Conservation (phyloP, 1,140 invertebrate species). For the Drosophila melanica region DNA sequence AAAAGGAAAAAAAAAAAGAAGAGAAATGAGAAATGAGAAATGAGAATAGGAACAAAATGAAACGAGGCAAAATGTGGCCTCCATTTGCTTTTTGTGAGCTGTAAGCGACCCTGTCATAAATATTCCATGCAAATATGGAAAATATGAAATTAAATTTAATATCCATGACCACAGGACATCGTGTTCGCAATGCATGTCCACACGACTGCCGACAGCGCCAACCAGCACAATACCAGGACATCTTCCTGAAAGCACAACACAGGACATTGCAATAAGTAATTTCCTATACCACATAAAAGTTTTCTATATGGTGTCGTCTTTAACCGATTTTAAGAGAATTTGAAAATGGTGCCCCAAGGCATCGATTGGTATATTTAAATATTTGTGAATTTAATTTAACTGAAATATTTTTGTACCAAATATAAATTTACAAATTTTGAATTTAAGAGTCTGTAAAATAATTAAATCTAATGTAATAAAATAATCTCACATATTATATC, state of each 20-base stretch:
- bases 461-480: too few species aligned
- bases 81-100: constrained; percentile 6
- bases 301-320: too few species aligned
- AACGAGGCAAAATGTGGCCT: constrained; percentile 39
- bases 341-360: too few species aligned
- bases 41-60: too few species aligned
- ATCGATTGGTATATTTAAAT: too few species aligned
- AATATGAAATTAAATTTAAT: constrained; percentile 67
- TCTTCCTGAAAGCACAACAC: constrained; percentile 1
- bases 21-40: too few species aligned
- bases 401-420: too few species aligned
- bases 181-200: constrained; percentile 5
- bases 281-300: neutral
- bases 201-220: neutral
- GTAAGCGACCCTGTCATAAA: constrained; percentile 43
- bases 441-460: too few species aligned
- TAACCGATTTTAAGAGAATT: too few species aligned
- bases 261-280: constrained; percentile 27
- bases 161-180: constrained; percentile 33
- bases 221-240: neutral
- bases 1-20: neutral
- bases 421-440: too few species aligned
- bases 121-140: constrained; percentile 56
- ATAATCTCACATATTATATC: too few species aligned
- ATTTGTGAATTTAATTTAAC: too few species aligned